These are phyloP conservation scores for Aphelocoma coerulescens DNA, from an alignment of 2,113 vertebrate species.

Conservation along the genomic window DNA sequence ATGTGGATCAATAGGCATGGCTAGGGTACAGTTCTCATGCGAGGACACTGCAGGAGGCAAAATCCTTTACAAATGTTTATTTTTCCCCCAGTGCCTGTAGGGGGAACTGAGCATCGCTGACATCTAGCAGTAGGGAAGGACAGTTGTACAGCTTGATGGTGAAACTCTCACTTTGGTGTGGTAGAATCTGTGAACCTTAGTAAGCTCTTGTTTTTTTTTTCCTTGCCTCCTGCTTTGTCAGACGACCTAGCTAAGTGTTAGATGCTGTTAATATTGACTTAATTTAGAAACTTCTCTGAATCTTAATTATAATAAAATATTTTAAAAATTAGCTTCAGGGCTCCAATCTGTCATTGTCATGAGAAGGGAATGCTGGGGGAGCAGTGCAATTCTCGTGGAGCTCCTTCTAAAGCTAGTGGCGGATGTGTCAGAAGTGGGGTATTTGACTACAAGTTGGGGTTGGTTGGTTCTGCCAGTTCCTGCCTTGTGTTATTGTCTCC, in stretches of 20 bases:
- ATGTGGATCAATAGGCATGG: neutral
- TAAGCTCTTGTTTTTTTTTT: neutral
- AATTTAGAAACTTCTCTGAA: neutral
- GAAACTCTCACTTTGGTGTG: neutral
- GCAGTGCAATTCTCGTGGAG: neutral
- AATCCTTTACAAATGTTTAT: neutral
- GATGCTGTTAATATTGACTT: neutral
- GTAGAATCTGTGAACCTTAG: neutral
- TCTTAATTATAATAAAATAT: neutral
- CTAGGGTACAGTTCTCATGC: neutral
- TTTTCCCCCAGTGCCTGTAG: neutral
- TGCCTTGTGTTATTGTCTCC: neutral
- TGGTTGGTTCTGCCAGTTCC: neutral
- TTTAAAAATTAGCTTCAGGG: neutral
- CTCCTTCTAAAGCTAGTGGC: neutral
- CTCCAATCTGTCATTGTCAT: neutral
- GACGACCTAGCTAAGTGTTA: neutral
- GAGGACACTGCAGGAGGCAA: neutral
- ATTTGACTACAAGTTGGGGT: neutral
- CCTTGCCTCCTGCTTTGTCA: neutral
- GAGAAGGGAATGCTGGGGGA: neutral
- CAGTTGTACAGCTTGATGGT: neutral
- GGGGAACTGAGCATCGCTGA: fast-evolving
- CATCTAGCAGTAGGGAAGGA: neutral
- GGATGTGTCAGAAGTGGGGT: neutral